Evolutionary conservation across 2,888 invertebrate genomes (phyloP), one percentile per base, ranked within the genome.

Genomic region (Pasiphila rectangulata): DNA sequence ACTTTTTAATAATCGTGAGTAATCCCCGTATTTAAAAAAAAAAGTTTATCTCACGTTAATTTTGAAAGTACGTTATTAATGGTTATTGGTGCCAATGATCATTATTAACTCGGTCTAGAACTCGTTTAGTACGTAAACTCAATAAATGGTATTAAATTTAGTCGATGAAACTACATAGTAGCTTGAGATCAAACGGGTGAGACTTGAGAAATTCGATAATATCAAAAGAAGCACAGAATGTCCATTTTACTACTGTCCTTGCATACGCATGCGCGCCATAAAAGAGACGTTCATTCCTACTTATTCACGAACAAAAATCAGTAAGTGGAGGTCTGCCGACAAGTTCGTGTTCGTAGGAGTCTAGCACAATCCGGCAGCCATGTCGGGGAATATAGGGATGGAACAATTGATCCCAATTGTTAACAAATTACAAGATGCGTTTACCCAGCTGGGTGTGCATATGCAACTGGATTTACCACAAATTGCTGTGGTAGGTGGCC

Each of bases 351-450:
- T 75, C 76, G 75, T 69, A 75, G 69, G 71, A 73, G 78, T 74
- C 69, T 74, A 64, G 63, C 67, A 67, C 75, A 80, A 85, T 75
- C 80, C 84, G 80, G 84, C 85, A 85, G 80, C 81, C 84, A 88
- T 89, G 88, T 58, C 94, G 84, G 94, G 94, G 75, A 94, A 94
- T 83, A 86, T 91, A 78, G 95, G 95, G 78, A 98, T 99, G 99
- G 99, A 99, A 90, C 95, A 96, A 88, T 94, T 99, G 88, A 99
- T 99, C 90, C 98, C 99, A 69, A 97, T 99, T 80, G 99, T 99
- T 79, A 99, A 99, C 91, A 98, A 97, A 90, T 93, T 99, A 72
- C 99, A 99, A 92, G 99, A 99, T 96, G 99, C 99, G 63, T 99
- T 99, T 90, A 96, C 99, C 59, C 96, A 97, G 76, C 91, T 99